These are phyloP conservation scores for Schizaphis graminum DNA, from an alignment of 2,888 invertebrate genomes.

Conservation along the genomic window DNA sequence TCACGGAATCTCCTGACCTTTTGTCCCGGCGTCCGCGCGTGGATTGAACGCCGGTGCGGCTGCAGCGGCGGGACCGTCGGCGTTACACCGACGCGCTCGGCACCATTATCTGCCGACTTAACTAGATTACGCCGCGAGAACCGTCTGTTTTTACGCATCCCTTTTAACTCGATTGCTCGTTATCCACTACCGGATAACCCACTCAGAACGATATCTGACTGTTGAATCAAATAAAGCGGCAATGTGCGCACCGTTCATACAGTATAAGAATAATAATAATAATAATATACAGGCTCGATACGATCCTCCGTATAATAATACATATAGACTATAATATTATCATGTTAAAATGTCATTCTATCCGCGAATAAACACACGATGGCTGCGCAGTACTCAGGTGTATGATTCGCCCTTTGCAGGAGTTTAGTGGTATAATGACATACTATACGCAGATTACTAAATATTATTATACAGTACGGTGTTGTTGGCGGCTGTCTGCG, in stretches of 20 bases:
- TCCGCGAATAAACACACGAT: neutral
- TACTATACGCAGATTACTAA: too few relatives aligned
- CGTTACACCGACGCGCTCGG: neutral
- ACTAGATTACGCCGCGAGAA: neutral
- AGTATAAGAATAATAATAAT: neutral
- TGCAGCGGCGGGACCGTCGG: neutral
- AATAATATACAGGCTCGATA: neutral
- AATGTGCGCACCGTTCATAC: too few relatives aligned
- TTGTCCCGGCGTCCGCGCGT: neutral
- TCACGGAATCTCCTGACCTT: constrained; percentile 11
- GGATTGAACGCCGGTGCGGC: neutral
- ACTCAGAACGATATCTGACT: neutral
- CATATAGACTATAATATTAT: neutral
- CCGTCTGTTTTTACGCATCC: constrained; percentile 4
- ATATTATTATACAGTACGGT: too few relatives aligned
- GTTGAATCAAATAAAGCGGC: constrained; percentile 15
- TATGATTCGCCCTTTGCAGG: too few relatives aligned
- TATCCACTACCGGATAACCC: neutral
- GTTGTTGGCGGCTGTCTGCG: neutral
- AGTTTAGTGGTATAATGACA: neutral
- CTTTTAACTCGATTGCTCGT: constrained; percentile 60
- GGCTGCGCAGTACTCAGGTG: too few relatives aligned
- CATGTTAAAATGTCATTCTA: neutral
- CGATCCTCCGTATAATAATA: neutral
- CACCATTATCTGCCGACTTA: constrained; percentile 36